Conservation (phyloP, 2,888 invertebrate species). For the Lumbricus terrestris region DNA sequence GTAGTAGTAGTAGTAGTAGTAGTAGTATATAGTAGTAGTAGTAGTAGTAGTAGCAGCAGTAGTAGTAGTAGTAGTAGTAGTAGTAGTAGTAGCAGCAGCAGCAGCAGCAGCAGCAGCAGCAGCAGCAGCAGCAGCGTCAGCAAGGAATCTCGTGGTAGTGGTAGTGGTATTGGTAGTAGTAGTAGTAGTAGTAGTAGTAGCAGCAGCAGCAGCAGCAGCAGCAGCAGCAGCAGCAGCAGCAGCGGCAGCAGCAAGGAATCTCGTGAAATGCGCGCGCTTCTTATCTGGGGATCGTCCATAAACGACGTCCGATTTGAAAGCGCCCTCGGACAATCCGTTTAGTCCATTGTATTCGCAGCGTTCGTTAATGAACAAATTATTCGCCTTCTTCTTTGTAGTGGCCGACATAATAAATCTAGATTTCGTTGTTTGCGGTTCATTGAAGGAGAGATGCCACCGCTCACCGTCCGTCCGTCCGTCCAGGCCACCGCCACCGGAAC, state of each 20-base stretch:
- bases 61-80: not conserved
- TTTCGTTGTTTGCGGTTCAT: not conserved
- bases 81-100: not conserved
- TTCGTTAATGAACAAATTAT: conserved; percentile 3
- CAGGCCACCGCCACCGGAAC: no score
- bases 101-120: not conserved
- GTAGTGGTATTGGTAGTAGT: not conserved
- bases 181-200: not conserved
- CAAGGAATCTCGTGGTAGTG: not conserved
- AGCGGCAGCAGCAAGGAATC: not conserved
- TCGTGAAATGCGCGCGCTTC: not conserved
- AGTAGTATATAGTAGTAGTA: no score
- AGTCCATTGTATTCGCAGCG: not conserved
- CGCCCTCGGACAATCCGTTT: not conserved
- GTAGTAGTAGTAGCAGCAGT: not conserved
- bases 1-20: no score
- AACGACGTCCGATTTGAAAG: not conserved
- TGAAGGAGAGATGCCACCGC: not conserved
- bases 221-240: not conserved
- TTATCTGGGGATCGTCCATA: not conserved
- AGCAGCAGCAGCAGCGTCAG: not conserved
- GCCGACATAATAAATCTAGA: not conserved
- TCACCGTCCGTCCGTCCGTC: no score
- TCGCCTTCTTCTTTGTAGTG: not conserved
- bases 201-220: no score